Percentiles rank a stretch among this genome's conserved stretches.
Conservation (phyloP, 2,113 vertebrate species). For the Oncorhynchus clarkii region DNA sequence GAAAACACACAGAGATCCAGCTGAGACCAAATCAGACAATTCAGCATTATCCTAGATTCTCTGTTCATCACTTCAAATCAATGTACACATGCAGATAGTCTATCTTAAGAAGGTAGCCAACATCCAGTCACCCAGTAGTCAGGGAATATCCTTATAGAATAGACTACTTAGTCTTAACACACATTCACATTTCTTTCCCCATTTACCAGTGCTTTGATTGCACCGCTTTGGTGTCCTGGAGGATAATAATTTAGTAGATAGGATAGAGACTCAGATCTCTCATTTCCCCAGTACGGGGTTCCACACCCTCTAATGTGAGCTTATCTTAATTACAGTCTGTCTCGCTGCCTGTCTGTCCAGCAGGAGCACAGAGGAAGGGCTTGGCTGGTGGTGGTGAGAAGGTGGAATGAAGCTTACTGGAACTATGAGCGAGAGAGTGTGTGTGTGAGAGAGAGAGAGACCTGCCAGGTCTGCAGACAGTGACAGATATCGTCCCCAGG, state of each 20-base stretch:
- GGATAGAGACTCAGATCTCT: neutral
- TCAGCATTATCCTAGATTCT: neutral
- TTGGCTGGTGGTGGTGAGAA: neutral
- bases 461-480: neutral
- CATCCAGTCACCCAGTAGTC: neutral
- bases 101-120: neutral
- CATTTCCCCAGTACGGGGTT: neutral
- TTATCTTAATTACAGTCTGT: constrained; percentile 1
- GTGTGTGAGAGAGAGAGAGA: neutral
- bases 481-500: neutral
- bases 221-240: neutral
- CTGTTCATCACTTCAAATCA: neutral
- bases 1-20: constrained; percentile 16
- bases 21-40: constrained; percentile 12
- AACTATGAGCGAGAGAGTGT: neutral
- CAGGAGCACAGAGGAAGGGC: neutral
- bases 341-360: neutral
- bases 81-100: neutral
- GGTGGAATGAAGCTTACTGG: neutral
- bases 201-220: neutral
- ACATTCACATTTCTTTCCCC: neutral
- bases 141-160: neutral
- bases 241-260: neutral
- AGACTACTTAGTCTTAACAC: neutral
- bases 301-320: neutral